These are phyloP conservation scores for Paramisgurnus dabryanus DNA, from an alignment of 2,113 vertebrate genomes.

Conservation along the genomic window DNA sequence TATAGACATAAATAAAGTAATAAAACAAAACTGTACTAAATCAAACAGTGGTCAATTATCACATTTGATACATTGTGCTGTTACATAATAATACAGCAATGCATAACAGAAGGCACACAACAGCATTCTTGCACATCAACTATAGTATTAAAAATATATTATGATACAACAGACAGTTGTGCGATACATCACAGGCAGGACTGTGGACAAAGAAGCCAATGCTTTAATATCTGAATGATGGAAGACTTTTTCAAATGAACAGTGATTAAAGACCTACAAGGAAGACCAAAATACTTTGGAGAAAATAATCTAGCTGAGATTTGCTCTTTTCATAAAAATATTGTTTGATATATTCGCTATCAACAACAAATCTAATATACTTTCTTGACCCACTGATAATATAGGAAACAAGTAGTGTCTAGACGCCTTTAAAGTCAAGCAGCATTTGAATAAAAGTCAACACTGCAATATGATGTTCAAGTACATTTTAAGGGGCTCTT, in stretches of 20 bases:
- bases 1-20: constrained; percentile 19
- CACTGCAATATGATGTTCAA: constrained; percentile 14
- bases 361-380: background rate
- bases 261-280: background rate
- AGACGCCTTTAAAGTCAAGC: constrained; percentile 5
- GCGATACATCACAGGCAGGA: constrained; percentile 25
- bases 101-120: background rate
- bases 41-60: background rate
- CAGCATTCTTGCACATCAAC: constrained; percentile 6
- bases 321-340: background rate
- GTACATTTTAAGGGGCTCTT: constrained; percentile 20
- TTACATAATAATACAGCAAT: background rate
- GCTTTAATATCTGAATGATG: constrained; percentile 18
- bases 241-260: constrained; percentile 43
- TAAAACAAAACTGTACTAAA: background rate
- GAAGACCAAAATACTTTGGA: background rate
- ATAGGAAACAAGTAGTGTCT: constrained; percentile 24
- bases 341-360: background rate
- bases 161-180: constrained; percentile 15
- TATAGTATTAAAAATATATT: constrained; percentile 24
- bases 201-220: background rate
- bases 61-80: background rate
- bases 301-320: background rate
- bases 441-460: constrained; percentile 17
- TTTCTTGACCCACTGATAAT: background rate